Evolutionary conservation across 2,888 invertebrate species (phyloP).

Genomic region (Aromia moschata): DNA sequence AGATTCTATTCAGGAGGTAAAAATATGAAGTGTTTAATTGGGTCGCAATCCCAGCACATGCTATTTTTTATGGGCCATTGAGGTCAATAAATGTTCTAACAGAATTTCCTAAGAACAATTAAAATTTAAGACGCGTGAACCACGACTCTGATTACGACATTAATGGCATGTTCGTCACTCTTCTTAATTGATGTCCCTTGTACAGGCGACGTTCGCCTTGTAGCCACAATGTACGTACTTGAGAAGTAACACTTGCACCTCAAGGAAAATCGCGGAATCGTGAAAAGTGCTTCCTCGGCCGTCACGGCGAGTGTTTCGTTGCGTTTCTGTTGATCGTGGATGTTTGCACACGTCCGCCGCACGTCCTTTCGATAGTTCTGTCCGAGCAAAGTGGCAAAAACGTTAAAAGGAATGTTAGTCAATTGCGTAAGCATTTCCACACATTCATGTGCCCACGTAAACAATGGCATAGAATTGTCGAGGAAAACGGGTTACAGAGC

Average conservation of each 20-base stretch:
- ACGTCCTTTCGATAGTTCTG: conserved; percentile 35
- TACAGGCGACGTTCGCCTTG: too few relatives aligned
- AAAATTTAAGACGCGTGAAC: too few relatives aligned
- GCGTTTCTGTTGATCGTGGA: conserved; percentile 25
- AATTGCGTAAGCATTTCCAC: conserved; percentile 56
- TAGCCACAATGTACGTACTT: too few relatives aligned
- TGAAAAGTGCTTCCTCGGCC: conserved; percentile 8
- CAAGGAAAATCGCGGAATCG: conserved; percentile 7
- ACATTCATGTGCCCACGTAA: conserved; percentile 57
- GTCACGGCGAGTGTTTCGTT: conserved; percentile 3
- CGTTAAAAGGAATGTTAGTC: conserved; percentile 54
- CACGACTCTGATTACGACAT: too few relatives aligned
- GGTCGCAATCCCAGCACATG: too few relatives aligned
- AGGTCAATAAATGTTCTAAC: too few relatives aligned
- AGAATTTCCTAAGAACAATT: too few relatives aligned
- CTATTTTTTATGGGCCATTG: too few relatives aligned
- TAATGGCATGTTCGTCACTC: too few relatives aligned
- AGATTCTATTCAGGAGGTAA: too few relatives aligned
- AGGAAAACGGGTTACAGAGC: conserved; percentile 61
- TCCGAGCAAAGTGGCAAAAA: conserved; percentile 42
- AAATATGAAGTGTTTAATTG: too few relatives aligned
- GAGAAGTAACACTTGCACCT: background rate
- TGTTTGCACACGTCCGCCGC: conserved; percentile 32
- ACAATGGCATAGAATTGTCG: conserved; percentile 59
- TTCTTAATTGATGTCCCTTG: too few relatives aligned